phyloP scores from a whole-genome alignment of 2,797 vertebrate genomes.

The Chelmon rostratus region DNA sequence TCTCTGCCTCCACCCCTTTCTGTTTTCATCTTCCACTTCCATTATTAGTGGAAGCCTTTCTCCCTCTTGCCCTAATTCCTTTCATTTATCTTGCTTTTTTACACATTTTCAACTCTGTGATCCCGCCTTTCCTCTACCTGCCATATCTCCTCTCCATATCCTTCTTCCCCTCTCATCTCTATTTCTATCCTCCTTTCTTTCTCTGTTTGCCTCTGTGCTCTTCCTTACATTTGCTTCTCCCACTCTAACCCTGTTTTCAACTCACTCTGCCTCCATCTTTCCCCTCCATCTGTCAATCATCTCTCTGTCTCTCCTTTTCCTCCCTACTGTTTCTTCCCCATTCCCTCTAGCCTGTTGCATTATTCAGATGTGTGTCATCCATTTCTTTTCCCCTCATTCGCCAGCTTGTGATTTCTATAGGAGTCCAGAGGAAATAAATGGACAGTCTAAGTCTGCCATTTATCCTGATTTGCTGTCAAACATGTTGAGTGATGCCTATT shows the following conservation, averaged over 20 bases:
- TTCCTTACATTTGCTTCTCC: constrained; percentile 10
- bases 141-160: constrained; percentile 16
- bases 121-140: constrained; percentile 25
- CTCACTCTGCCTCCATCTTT: constrained; percentile 32
- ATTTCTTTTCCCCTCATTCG: constrained; percentile 31
- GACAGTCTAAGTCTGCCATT: constrained; percentile 60
- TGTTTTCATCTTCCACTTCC: constrained; percentile 31
- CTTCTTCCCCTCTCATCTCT: constrained; percentile 33
- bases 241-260: constrained; percentile 38
- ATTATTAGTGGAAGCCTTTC: constrained; percentile 41
- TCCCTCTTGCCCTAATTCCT: constrained; percentile 29
- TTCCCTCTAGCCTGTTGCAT: constrained; percentile 64
- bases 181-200: constrained; percentile 32
- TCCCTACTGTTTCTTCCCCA: constrained; percentile 39
- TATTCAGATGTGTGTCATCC: constrained; percentile 68
- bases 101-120: constrained; percentile 48
- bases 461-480: constrained; percentile 73
- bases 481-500: constrained; percentile 68
- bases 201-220: constrained; percentile 17
- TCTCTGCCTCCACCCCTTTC: constrained; percentile 25
- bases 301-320: constrained; percentile 24
- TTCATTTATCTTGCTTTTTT: constrained; percentile 51
- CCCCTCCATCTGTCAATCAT: constrained; percentile 64
- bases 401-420: constrained; percentile 56
- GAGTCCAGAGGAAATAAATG: constrained; percentile 47